Evolutionary conservation across 2,888 invertebrate genomes (phyloP), one percentile per base, ranked within the genome.

Genomic region (Heliconius ethilla): DNA sequence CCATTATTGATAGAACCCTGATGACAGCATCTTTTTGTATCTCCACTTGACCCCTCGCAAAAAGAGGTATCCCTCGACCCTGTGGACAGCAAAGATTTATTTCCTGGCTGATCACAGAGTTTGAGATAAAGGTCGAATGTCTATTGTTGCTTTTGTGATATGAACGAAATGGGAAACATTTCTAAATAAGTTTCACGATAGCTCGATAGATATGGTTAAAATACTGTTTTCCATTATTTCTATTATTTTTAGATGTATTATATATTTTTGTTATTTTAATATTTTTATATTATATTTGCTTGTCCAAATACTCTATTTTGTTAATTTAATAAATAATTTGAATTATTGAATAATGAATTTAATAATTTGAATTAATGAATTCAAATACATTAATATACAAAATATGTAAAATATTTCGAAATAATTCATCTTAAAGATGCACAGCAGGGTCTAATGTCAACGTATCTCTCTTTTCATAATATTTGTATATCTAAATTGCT

Each of bases 31-130:
- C 87, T 86, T 87, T 90, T 92, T 90, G 83, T 82, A 83, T 79
- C 81, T 82, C 84, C 84, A 84, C 85, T 90, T 89, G 89, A 90
- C 88, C 89, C 86, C 84, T 81, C 83, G 86, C 89, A 91, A 92
- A 91, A 92, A 91, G 87, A 85, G 85, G 86, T 87, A 82, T 83
- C 84, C 84, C 82, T 85, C 85, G 86, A 87, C 87, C 87, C 88
- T 88, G 89, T 89, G 87, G 88, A 86, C 70, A 83, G 83, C 83
- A 86, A 88, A 89, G 90, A 92, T 92, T 91, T 89, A 92, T 91
- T 86, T 87, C 84, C 87, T 84, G 85, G 85, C 86, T 86, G 88
- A 89, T 87, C 85, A 88, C 87, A 85, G 87, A 88, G 86, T 65
- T 78, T 63, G 77, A 75, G 79, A 80, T 80, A 78, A 80, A 79